These are phyloP conservation scores for Temnothorax rugatulus DNA, from an alignment of 2,888 invertebrate genomes.

Conservation along the genomic window DNA sequence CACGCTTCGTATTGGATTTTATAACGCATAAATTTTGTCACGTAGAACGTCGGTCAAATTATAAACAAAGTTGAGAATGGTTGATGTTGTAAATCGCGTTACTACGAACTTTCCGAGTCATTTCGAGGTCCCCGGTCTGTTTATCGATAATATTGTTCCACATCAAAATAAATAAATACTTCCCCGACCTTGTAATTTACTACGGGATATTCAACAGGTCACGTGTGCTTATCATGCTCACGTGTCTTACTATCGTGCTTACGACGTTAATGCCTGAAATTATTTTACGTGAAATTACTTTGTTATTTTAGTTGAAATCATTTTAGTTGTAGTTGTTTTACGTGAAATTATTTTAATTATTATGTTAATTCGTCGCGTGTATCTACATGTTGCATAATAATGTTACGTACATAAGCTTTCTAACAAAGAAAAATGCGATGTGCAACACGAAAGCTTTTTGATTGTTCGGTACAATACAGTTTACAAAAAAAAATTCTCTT, in stretches of 20 bases:
- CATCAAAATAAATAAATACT: slow-evolving; percentile 22
- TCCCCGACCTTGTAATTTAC: slow-evolving; percentile 20
- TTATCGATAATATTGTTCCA: slow-evolving; percentile 10
- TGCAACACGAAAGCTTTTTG: neutral
- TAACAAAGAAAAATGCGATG: neutral
- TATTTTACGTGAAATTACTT: neutral
- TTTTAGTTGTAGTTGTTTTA: neutral
- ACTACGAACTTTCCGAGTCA: slow-evolving; percentile 13
- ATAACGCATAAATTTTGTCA: neutral
- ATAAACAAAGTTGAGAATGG: neutral
- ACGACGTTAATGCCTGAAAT: neutral
- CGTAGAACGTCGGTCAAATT: neutral
- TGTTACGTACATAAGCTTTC: neutral
- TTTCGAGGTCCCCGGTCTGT: neutral
- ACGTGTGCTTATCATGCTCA: neutral
- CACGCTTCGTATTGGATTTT: neutral
- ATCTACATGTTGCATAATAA: neutral
- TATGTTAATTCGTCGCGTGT: neutral
- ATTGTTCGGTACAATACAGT: neutral
- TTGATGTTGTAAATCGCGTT: neutral
- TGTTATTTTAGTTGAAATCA: neutral
- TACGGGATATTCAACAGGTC: slow-evolving; percentile 16
- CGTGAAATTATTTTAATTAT: neutral
- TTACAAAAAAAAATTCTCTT: neutral
- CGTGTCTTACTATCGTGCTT: slow-evolving; percentile 1